These are phyloP conservation scores for Danio tinwini DNA, from an alignment of 2,797 vertebrate genomes.

Conservation along the genomic window DNA sequence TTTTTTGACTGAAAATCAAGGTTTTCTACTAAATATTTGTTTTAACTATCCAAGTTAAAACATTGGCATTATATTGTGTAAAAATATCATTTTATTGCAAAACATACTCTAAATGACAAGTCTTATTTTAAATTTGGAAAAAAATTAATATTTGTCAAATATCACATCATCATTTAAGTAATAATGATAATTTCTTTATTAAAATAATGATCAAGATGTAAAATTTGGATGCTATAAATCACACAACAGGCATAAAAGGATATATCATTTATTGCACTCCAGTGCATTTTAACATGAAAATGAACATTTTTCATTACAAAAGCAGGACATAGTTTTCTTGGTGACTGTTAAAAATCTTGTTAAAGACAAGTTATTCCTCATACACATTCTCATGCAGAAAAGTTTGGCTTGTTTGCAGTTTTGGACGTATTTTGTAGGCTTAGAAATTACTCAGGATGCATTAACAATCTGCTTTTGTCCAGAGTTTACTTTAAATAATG, in stretches of 20 bases:
- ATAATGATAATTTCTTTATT: too few relatives aligned
- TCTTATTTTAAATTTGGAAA: too few relatives aligned
- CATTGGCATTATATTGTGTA: too few relatives aligned
- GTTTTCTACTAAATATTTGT: too few relatives aligned
- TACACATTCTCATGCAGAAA: constrained; percentile 49
- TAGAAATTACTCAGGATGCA: constrained; percentile 5
- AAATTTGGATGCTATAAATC: background rate
- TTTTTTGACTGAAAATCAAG: too few relatives aligned
- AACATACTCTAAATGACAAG: too few relatives aligned
- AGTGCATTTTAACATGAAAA: constrained; percentile 48
- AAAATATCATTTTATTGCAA: too few relatives aligned
- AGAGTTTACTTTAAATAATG: constrained; percentile 6
- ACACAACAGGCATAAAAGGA: background rate
- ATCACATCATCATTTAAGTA: too few relatives aligned
- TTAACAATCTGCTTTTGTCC: constrained; percentile 11
- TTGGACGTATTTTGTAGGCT: constrained; percentile 16
- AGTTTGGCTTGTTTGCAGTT: constrained; percentile 25
- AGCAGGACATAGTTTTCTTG: constrained; percentile 43
- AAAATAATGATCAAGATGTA: background rate
- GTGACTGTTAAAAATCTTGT: constrained; percentile 40
- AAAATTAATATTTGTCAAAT: too few relatives aligned
- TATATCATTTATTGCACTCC: constrained; percentile 58
- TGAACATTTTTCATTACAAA: constrained; percentile 53
- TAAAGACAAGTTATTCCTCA: constrained; percentile 40
- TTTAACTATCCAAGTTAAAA: too few relatives aligned